Conservation (phyloP, 2,888 invertebrate species). For the Callimorpha dominula region DNA sequence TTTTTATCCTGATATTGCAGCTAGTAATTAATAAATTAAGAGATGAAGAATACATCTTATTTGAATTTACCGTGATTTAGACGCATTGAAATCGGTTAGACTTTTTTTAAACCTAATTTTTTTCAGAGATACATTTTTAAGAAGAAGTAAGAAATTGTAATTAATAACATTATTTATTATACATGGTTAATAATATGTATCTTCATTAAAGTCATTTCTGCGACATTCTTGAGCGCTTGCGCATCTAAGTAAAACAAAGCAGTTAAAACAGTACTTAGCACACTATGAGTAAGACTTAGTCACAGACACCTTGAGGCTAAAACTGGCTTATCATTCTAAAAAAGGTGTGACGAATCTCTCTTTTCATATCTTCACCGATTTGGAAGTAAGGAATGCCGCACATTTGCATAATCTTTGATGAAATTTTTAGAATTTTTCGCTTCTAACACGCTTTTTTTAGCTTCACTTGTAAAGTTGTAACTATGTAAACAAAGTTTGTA, state of each 20-base stretch:
- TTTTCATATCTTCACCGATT: conserved; percentile 33
- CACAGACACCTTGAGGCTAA: conserved; percentile 33
- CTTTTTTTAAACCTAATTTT: too few relatives aligned
- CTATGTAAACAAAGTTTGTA: too few relatives aligned
- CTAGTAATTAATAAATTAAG: too few relatives aligned
- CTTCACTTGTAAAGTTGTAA: too few relatives aligned
- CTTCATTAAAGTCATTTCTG: conserved; percentile 20
- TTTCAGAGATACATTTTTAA: too few relatives aligned
- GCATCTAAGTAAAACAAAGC: conserved; percentile 38
- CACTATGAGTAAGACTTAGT: conserved; percentile 49
- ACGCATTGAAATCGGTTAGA: too few relatives aligned
- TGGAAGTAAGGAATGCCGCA: conserved; percentile 26
- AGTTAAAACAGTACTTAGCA: conserved; percentile 46
- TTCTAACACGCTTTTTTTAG: not conserved
- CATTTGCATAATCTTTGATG: not conserved
- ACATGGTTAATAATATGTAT: not conserved
- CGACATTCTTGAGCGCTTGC: conserved; percentile 51
- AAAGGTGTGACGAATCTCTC: conserved; percentile 41
- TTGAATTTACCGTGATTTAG: too few relatives aligned
- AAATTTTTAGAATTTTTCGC: not conserved
- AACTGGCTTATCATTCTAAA: conserved; percentile 21
- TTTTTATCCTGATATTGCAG: too few relatives aligned
- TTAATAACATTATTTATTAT: not conserved
- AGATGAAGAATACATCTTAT: too few relatives aligned
- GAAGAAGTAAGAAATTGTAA: too few relatives aligned